Percentiles rank a stretch among this genome's conserved stretches.
These are phyloP conservation scores for Leptopterna dolabrata DNA, from an alignment of 2,888 invertebrate genomes.

Conservation along the genomic window DNA sequence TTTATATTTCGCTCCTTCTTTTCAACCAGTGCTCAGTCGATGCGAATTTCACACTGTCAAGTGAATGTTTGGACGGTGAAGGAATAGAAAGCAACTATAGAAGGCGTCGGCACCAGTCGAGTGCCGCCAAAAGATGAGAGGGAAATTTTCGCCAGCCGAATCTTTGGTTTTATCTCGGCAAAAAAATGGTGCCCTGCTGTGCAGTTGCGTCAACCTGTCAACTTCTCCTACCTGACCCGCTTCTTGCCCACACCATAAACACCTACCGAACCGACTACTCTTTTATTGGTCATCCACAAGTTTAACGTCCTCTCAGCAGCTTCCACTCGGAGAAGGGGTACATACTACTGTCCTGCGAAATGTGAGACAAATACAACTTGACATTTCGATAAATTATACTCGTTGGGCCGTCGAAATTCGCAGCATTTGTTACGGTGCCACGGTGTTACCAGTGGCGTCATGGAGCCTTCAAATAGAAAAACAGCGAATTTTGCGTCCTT, in stretches of 20 bases:
- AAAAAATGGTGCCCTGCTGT: constrained; percentile 17
- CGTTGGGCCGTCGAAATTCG: too few relatives aligned
- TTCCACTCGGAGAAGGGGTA: neutral
- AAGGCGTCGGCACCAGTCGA: neutral
- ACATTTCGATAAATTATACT: too few relatives aligned
- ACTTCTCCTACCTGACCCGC: constrained; percentile 32
- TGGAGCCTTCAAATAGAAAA: too few relatives aligned
- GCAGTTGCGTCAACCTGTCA: constrained; percentile 47
- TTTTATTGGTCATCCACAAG: neutral
- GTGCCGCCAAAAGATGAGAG: neutral
- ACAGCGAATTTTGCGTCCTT: too few relatives aligned
- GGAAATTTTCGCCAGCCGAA: neutral
- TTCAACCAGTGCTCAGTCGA: too few relatives aligned
- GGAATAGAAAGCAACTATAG: neutral
- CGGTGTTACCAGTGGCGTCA: too few relatives aligned
- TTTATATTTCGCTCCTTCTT: too few relatives aligned
- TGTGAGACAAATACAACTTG: too few relatives aligned
- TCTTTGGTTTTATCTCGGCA: neutral
- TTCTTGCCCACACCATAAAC: neutral
- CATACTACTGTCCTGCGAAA: neutral
- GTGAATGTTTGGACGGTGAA: neutral
- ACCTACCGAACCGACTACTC: constrained; percentile 5
- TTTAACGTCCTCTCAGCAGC: neutral
- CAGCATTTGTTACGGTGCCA: too few relatives aligned
- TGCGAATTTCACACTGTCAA: too few relatives aligned